These are phyloP conservation scores for Pollicipes pollicipes DNA, from an alignment of 1,140 invertebrate genomes.

Conservation along the genomic window DNA sequence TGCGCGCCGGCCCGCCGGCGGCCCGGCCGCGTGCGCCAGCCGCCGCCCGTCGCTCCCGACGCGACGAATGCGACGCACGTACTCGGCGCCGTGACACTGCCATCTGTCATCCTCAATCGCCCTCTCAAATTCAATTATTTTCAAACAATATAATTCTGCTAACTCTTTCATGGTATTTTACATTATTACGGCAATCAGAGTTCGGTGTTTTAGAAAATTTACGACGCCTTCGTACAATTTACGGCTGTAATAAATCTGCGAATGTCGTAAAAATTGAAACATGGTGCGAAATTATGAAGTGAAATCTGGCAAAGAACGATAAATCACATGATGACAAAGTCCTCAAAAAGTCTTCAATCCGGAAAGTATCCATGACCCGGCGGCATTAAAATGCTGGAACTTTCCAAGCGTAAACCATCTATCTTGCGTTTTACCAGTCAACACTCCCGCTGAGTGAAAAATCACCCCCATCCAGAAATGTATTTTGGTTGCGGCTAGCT, in stretches of 20 bases:
- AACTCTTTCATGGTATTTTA: constrained; percentile 2
- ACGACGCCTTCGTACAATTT: not conserved
- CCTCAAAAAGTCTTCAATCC: not conserved
- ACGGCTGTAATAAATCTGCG: not conserved
- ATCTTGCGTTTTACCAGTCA: not conserved
- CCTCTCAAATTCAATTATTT: constrained; percentile 1
- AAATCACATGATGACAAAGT: not conserved
- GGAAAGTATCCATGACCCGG: constrained; percentile 1
- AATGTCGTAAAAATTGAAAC: constrained; percentile 2
- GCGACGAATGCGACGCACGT: not conserved
- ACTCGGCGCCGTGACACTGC: not conserved
- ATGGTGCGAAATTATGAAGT: constrained; percentile 2
- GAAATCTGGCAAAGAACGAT: not conserved
- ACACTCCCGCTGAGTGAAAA: not conserved
- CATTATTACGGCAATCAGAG: not conserved
- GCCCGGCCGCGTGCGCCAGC: not conserved
- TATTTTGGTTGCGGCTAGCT: not conserved
- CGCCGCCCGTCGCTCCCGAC: too few species aligned
- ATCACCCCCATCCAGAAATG: not conserved
- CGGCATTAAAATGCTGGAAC: not conserved
- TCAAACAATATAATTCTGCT: not conserved
- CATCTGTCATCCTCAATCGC: not conserved
- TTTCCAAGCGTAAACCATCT: not conserved
- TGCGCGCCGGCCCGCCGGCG: too few species aligned
- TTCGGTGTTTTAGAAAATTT: not conserved